Evolutionary conservation across 1,140 invertebrate genomes (phyloP).

Genomic region (Mercenaria mercenaria): DNA sequence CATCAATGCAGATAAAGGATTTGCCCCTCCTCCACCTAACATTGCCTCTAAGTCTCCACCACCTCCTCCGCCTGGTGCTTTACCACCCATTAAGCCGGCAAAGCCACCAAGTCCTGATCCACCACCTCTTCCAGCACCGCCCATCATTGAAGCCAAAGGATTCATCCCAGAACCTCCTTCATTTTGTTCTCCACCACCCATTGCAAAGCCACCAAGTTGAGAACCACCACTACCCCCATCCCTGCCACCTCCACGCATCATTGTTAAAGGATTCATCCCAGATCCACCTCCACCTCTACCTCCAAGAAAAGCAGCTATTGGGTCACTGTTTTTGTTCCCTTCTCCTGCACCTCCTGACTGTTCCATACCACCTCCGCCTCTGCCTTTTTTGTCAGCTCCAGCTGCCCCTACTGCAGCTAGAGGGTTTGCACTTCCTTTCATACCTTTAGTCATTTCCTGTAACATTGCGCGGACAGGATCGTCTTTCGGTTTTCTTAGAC

Average conservation of each 20-base stretch:
- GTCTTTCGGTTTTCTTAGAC: not conserved
- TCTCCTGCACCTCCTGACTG: not conserved
- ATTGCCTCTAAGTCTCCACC: no score
- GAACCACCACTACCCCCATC: not conserved
- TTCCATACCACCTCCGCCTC: not conserved
- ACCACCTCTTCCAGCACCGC: no score
- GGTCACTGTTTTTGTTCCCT: not conserved
- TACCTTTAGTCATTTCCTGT: not conserved
- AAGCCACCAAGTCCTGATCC: no score
- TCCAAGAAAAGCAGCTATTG: not conserved
- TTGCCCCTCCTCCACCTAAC: no score
- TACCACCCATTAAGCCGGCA: no score
- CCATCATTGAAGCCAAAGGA: no score
- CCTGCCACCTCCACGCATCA: not conserved
- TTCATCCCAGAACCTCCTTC: no score
- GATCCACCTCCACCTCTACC: not conserved
- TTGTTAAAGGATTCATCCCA: not conserved
- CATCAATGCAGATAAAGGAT: no score
- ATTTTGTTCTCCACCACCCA: no score
- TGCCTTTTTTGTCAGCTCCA: not conserved
- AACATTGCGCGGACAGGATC: not conserved
- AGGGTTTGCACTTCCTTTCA: not conserved
- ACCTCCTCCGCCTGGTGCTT: no score
- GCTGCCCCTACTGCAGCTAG: not conserved
- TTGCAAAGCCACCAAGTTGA: no score